Base-by-base conservation (phyloP, 2,888 invertebrate species). In the Sturmia bella region DNA sequence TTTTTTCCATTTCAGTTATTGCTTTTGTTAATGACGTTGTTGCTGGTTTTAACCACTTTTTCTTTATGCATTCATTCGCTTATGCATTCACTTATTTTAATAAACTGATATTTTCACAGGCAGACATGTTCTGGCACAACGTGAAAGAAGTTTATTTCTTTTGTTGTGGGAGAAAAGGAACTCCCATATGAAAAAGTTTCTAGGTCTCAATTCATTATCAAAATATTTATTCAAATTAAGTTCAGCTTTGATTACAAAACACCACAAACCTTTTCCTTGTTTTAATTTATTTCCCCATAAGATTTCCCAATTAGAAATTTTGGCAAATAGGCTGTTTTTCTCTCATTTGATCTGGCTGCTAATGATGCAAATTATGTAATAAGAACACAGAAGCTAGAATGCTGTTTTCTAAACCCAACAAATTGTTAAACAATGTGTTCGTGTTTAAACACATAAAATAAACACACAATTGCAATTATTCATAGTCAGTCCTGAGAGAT, bases 41-140 rank as follows among this genome's bases (percentile, higher is more conserved):
- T 43, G 61, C n/a, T n/a, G 41, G 37, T 48, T 57, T 19, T 73
- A 39, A 15, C 21, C n/a, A 52, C 59, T 56, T 56, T 70, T 77
- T 70, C 27, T 61, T 48, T 43, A 50, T 64, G 19, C 41, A 43
- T 32, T 74, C 57, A 66, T 41, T 76, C 52, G 12, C 41, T 61
- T 7, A 61, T 45, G 48, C 48, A 52, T 70, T 64, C 48, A 54
- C 57, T 70, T 52, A 69, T 75, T 80, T 64, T 59, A 59, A 74
- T 59, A 57, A 45, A 66, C 45, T 70, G 75, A 75, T 80, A 75
- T 66, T 57, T 80, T 66, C 66, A 59, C 66, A 70, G 66, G 54
- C 69, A 66, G 48, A 70, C 52, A 15, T 54, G 39, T 37, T 11
- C 17, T 54, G 45, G 45, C 24, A n/a, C 56, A 17, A 27, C 37